phyloP scores from a whole-genome alignment of 1,140 invertebrate species.

The Eupeodes corollae region DNA sequence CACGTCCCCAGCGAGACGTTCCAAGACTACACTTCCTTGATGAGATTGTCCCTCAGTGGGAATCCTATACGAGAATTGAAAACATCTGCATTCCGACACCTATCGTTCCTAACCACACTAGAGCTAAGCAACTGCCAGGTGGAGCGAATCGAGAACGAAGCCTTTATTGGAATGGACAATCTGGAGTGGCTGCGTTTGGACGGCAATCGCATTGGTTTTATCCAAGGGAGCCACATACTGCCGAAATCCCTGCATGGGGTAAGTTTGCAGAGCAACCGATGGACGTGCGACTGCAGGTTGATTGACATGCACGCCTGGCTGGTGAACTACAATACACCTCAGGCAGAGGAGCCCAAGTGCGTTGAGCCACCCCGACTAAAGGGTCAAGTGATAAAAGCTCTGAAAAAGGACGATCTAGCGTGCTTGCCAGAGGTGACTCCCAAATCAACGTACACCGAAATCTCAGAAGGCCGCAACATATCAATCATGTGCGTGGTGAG shows the following conservation, averaged over 20 bases:
- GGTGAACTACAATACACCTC: constrained; percentile 56
- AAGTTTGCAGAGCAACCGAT: constrained; percentile 74
- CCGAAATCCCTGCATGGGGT: constrained; percentile 63
- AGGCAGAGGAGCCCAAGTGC: constrained; percentile 65
- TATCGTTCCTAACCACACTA: constrained; percentile 63
- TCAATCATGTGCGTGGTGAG: constrained; percentile 66
- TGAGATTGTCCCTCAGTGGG: constrained; percentile 65
- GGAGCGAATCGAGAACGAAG: constrained; percentile 60
- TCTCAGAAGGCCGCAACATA: constrained; percentile 65
- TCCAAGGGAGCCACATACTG: constrained; percentile 56
- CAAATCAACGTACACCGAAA: constrained; percentile 57
- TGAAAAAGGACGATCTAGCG: constrained; percentile 63
- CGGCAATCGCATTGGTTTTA: constrained; percentile 62
- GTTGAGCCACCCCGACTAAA: constrained; percentile 53
- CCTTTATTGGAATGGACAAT: constrained; percentile 67
- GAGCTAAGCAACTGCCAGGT: constrained; percentile 73
- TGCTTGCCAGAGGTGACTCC: constrained; percentile 67
- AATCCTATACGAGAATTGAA: constrained; percentile 67
- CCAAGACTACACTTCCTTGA: constrained; percentile 61
- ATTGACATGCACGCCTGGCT: constrained; percentile 68
- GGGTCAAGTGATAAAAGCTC: constrained; percentile 52
- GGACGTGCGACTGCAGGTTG: constrained; percentile 77
- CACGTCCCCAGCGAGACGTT: constrained; percentile 67
- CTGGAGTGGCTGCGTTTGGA: constrained; percentile 76
- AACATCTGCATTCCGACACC: constrained; percentile 60